Conservation (phyloP, 2,797 vertebrate species). For the Acanthurus leucopareius region DNA sequence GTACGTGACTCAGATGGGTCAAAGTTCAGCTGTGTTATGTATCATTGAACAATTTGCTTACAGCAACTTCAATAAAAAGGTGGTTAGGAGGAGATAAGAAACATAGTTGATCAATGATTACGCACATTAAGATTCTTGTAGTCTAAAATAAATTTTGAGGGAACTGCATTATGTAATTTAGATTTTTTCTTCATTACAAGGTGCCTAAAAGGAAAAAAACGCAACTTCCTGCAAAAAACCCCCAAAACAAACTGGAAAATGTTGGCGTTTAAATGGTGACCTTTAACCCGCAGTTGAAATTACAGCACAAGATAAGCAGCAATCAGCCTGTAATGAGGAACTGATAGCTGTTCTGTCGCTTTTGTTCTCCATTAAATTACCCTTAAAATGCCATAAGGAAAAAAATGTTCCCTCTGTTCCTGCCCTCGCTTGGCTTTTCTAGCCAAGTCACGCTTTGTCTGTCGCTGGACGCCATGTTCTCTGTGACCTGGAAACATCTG, state of each 20-base stretch:
- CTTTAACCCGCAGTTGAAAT: slow-evolving; percentile 15
- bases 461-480: slow-evolving; percentile 30
- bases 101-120: background rate
- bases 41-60: slow-evolving; percentile 9
- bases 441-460: slow-evolving; percentile 30
- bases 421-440: slow-evolving; percentile 9
- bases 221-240: too few species aligned
- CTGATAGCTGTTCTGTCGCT: slow-evolving; percentile 15
- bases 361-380: slow-evolving; percentile 46
- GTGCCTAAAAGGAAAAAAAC: too few species aligned
- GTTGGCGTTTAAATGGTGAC: background rate
- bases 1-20: slow-evolving; percentile 44
- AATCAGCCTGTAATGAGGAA: slow-evolving; percentile 24
- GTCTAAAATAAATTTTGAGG: background rate
- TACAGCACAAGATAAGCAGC: slow-evolving; percentile 1
- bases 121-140: too few species aligned
- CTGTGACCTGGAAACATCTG: slow-evolving; percentile 83
- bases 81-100: background rate
- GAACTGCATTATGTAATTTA: background rate
- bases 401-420: slow-evolving; percentile 39
- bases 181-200: too few species aligned
- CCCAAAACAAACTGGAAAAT: too few species aligned
- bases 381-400: slow-evolving; percentile 37
- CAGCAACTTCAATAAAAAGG: slow-evolving; percentile 27
- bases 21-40: slow-evolving; percentile 51